Base-by-base conservation (phyloP, 2,797 vertebrate genomes). In the Oryzias sinensis region DNA sequence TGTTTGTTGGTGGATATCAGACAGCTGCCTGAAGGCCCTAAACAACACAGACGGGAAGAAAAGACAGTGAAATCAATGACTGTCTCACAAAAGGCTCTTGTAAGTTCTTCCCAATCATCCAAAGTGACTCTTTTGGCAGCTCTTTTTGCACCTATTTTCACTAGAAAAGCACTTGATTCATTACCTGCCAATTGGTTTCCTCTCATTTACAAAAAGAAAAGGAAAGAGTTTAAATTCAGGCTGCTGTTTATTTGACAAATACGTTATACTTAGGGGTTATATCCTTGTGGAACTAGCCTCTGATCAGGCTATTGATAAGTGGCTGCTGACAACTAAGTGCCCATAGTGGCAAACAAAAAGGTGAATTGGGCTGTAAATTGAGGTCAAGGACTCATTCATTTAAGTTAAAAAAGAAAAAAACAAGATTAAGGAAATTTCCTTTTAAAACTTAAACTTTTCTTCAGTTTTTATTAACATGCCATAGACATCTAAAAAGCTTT, bases 51-150 rank as follows among this genome's bases (percentile, higher is more conserved):
- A 68, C 53, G 49, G 70, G 56, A 65, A 64, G 57, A 83, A 82
- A 80, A 83, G 79, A 70, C 81, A 70, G 82, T 70, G 68, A 87
- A 91, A 91, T 90, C 87, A 83, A 87, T 89, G 77, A 53, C 69
- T 59, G 60, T 74, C 77, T 87, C 57, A 75, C 75, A 69, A 59
- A 70, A 74, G 69, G 63, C 57, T 74, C 70, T 72, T 66, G 61
- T 74, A 57, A 64, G 60, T 71, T 79, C 65, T 64, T 79, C 72
- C 67, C 74, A 85, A 76, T 88, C 81, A 83, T 82, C 78, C 74
- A 63, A 71, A 78, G 76, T 74, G 64, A 58, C 59, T 79, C 82
- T 68, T 77, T 63, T 47, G 76, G 61, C 68, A 56, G 43, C 51
- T 70, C 59, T 52, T 53, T 70, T 65, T 66, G 53, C 70, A 71